Evolutionary conservation across 2,888 invertebrate species (phyloP), one percentile per base, ranked within the genome.

Genomic region (Yponomeuta sedellus): DNA sequence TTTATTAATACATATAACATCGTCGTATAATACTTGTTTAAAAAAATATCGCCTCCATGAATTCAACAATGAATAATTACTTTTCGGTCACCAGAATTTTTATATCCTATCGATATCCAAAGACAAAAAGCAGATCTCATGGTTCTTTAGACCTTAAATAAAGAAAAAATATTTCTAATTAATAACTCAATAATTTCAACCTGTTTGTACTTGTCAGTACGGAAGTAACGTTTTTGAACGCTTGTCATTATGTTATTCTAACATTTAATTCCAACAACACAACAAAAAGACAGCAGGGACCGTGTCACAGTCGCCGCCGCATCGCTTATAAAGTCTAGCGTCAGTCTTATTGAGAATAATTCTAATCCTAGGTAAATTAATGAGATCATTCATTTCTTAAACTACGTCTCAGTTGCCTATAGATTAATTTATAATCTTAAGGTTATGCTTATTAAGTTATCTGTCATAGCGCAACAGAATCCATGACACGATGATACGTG

Each of bases 1-100:
- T 82, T 81, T 80, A 80, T 85, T 78, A 85, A 76, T 80, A 74
- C 80, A 78, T 81, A 84, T 66, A 79, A 82, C 77, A 81, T 77
- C 72, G 74, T 74, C 77, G 79, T 76, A 80, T 79, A 81, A 39
- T 6, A 34, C 72, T 78, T 75, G 67, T 69, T 69, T 69, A 74
- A 80, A 83, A 80, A 83, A 77, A 80, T 20, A 65, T 65, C 58
- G 44, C 66, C 63, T 68, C 67, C 72, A 76, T 73, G 73, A 74
- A 72, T 75, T 77, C 73, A 76, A 75, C 73, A 76, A 75, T 75
- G 73, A 75, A 76, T 77, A 77, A 78, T 75, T 25, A 52, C 16
- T 58, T 40, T 56, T 25, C 44, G 5, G 44, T 66, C 44, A 61
- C 61, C 52, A 61, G 22, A 61, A 61, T 58, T 64, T 64, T 64